Base-by-base conservation (phyloP, 2,888 invertebrate genomes). In the Atherix ibis region DNA sequence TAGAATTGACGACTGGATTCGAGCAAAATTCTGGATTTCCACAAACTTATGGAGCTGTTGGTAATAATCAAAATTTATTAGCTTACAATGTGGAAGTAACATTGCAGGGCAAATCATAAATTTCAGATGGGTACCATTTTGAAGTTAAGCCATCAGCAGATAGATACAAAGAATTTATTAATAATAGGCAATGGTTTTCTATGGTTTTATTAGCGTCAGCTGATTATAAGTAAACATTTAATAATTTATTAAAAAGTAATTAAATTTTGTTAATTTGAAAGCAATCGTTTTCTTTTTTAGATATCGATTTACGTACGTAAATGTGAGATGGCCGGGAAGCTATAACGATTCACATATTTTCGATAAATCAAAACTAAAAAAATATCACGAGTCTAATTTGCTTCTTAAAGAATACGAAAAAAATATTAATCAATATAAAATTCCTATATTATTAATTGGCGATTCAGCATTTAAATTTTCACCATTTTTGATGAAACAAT, bases 61-160 rank as follows among this genome's bases (percentile, higher is more conserved):
- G 22, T 22, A 22, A 22, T 10, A 8, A 22, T 22, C 6, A 22
- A 22, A 22, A 22, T 22, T 22, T 22, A 22, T 22, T 22, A 22
- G 22, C 22, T 22, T 22, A 10, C n/a, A n/a, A n/a, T n/a, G n/a
- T n/a, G n/a, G n/a, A n/a, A n/a, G n/a, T n/a, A n/a, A n/a, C n/a
- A n/a, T n/a, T n/a, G n/a, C n/a, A n/a, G n/a, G n/a, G n/a, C n/a
- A n/a, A n/a, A n/a, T n/a, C n/a, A n/a, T n/a, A n/a, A n/a, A n/a
- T n/a, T 22, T 22, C 22, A 35, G 35, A 28, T 18, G 26, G 35
- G 9, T 29, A 32, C 15, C 36, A 32, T 16, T 32, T 36, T 22
- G 36, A 36, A 27, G 27, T 36, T 5, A 26, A 16, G 4, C 36
- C 32, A 18, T 15, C 8, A 12, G 17, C 27, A 12, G 15, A 18